Evolutionary conservation across 2,888 invertebrate genomes (phyloP).

Genomic region (Homarus gammarus): DNA sequence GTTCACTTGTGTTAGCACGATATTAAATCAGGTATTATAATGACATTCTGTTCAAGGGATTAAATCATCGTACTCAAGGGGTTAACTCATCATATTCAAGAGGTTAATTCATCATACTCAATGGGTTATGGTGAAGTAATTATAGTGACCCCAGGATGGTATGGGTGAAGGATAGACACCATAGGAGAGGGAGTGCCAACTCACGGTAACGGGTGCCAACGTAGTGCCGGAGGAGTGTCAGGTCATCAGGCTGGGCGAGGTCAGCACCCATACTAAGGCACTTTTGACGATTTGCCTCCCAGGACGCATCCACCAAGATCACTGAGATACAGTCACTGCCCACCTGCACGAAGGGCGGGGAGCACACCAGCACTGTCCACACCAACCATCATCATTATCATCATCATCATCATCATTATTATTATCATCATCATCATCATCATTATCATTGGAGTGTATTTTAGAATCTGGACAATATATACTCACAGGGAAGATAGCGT

Average conservation of each 20-base stretch:
- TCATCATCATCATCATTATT: too few relatives aligned
- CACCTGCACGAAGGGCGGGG: slow-evolving; percentile 40
- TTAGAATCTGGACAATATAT: background rate
- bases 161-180: background rate
- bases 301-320: slow-evolving; percentile 49
- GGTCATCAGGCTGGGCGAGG: slow-evolving; percentile 37
- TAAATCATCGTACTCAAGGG: too few relatives aligned
- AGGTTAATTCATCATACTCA: too few relatives aligned
- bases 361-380: slow-evolving; percentile 50
- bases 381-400: too few relatives aligned
- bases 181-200: too few relatives aligned
- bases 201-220: slow-evolving; percentile 27
- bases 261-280: slow-evolving; percentile 39
- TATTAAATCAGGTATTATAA: too few relatives aligned
- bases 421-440: background rate
- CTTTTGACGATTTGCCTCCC: slow-evolving; percentile 25
- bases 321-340: slow-evolving; percentile 49
- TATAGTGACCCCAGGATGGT: too few relatives aligned
- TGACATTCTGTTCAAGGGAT: too few relatives aligned
- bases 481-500: slow-evolving; percentile 8
- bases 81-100: too few relatives aligned
- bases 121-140: too few relatives aligned
- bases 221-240: slow-evolving; percentile 27
- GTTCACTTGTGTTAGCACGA: too few relatives aligned
- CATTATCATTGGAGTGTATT: background rate